Evolutionary conservation across 2,797 vertebrate genomes (phyloP).

Genomic region (Scarus forsteni): DNA sequence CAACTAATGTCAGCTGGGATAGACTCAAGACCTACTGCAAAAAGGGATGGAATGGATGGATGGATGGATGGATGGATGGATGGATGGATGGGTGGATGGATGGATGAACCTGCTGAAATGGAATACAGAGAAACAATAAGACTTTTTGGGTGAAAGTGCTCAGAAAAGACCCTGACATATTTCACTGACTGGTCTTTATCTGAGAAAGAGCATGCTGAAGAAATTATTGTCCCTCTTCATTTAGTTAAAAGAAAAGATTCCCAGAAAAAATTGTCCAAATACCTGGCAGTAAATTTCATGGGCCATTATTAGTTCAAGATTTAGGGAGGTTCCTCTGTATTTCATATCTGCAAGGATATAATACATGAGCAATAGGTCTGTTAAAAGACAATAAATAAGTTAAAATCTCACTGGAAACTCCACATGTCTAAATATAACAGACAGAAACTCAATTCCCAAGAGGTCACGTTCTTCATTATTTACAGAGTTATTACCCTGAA

Average conservation of each 20-base stretch:
- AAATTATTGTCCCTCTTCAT: conserved; percentile 20
- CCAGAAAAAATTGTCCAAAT: conserved; percentile 51
- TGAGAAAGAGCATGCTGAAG: conserved; percentile 24
- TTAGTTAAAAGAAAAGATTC: conserved; percentile 30
- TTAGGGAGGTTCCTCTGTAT: conserved; percentile 47
- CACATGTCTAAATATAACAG: conserved; percentile 39
- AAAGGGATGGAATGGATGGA: no score
- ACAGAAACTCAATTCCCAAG: conserved; percentile 3
- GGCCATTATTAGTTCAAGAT: conserved; percentile 41
- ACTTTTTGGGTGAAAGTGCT: background rate
- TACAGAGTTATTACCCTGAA: background rate
- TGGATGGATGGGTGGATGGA: no score
- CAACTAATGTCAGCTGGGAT: no score
- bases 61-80: no score
- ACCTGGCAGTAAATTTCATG: conserved; percentile 57
- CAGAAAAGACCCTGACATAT: background rate
- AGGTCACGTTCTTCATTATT: background rate
- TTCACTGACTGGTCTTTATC: background rate
- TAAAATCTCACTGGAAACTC: conserved; percentile 37
- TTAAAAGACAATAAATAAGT: conserved; percentile 59
- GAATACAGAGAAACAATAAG: background rate
- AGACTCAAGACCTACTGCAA: no score
- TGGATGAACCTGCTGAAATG: background rate
- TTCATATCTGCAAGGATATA: conserved; percentile 48
- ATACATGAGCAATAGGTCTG: conserved; percentile 46